Conservation (phyloP, 2,888 invertebrate species). For the Euclidia mi region DNA sequence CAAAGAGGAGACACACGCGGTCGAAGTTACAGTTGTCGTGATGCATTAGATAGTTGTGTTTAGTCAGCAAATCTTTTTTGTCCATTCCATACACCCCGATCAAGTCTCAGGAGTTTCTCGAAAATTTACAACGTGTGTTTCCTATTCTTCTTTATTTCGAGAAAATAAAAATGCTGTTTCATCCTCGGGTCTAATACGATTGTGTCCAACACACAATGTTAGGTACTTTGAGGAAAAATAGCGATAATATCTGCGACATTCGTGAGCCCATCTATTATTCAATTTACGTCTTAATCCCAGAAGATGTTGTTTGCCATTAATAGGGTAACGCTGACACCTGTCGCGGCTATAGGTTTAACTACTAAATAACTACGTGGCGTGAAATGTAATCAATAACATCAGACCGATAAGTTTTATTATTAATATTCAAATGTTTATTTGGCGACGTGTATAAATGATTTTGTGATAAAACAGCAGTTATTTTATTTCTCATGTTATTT, state of each 20-base stretch:
- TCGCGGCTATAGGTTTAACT: conserved; percentile 10
- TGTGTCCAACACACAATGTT: conserved; percentile 1
- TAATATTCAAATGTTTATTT: too few relatives aligned
- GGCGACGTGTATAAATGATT: too few relatives aligned
- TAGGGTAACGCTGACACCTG: conserved; percentile 20
- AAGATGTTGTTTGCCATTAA: conserved; percentile 30
- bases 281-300: conserved; percentile 33
- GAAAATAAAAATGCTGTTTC: conserved; percentile 5
- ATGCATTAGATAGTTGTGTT: conserved; percentile 2
- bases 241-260: conserved; percentile 24
- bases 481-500: too few relatives aligned
- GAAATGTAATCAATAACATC: too few relatives aligned
- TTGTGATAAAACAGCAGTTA: too few relatives aligned
- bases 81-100: conserved; percentile 3
- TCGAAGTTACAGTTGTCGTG: neutral
- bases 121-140: conserved; percentile 8
- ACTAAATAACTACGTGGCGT: too few relatives aligned
- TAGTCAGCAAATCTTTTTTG: conserved; percentile 8
- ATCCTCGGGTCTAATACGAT: conserved; percentile 3
- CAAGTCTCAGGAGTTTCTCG: neutral
- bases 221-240: conserved; percentile 8
- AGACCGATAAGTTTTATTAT: too few relatives aligned
- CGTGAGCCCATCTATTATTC: conserved; percentile 37
- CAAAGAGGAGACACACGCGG: conserved; percentile 7
- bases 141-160: conserved; percentile 2